Evolutionary conservation across 1,140 invertebrate genomes (phyloP).

Genomic region (Episyrphus balteatus): DNA sequence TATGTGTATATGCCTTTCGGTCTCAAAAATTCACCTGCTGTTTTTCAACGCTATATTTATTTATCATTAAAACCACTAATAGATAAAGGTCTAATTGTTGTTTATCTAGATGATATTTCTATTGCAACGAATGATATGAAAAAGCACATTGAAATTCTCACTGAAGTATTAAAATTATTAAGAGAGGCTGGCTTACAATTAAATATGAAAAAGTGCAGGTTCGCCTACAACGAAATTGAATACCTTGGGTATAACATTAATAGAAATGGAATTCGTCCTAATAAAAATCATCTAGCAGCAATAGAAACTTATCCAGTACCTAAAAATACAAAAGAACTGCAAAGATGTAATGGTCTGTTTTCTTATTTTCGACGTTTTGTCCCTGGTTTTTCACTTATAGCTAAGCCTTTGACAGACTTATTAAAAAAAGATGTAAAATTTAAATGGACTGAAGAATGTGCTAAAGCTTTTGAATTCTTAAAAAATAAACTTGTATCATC

Average conservation of each 20-base stretch:
- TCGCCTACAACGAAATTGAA: slow-evolving; percentile 7
- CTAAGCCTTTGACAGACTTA: slow-evolving; percentile 10
- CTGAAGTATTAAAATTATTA: not conserved
- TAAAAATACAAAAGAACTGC: not conserved
- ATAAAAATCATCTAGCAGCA: slow-evolving; percentile 7
- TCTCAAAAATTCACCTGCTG: slow-evolving; percentile 29
- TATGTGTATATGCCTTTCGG: slow-evolving; percentile 38
- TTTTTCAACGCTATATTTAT: not conserved
- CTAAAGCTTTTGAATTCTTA: slow-evolving; percentile 15
- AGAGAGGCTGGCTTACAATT: not conserved
- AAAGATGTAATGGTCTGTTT: slow-evolving; percentile 2
- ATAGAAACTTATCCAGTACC: not conserved
- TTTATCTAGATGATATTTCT: not conserved
- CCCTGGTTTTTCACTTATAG: slow-evolving; percentile 8
- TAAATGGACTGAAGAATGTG: slow-evolving; percentile 7
- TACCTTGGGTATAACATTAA: slow-evolving; percentile 17
- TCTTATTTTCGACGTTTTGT: slow-evolving; percentile 11
- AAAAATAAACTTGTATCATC: slow-evolving; percentile 10
- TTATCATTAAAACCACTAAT: not conserved
- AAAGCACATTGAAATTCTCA: not conserved
- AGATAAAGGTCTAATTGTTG: not conserved
- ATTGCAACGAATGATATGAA: not conserved
- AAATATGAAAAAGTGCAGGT: not conserved
- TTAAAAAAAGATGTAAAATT: slow-evolving; percentile 8
- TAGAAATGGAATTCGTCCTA: slow-evolving; percentile 9